These are phyloP conservation scores for Psophia crepitans DNA, from an alignment of 2,113 vertebrate species.

Conservation along the genomic window DNA sequence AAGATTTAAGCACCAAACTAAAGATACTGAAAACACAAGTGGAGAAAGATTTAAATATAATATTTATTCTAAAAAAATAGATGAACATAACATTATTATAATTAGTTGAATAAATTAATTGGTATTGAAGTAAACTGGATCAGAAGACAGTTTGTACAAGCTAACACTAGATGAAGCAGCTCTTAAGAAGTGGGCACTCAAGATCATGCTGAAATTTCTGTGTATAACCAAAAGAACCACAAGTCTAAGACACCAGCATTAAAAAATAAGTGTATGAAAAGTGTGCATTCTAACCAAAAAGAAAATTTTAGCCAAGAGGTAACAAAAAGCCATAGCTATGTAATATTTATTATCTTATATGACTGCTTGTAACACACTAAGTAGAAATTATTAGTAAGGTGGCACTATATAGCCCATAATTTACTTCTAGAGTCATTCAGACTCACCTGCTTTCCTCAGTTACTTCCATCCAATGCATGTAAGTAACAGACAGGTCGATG, in stretches of 20 bases:
- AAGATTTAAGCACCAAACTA: neutral
- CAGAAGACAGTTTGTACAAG: neutral
- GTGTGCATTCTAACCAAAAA: neutral
- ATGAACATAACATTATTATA: neutral
- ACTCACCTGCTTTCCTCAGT: conserved; percentile 88
- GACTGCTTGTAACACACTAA: neutral
- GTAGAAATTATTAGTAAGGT: neutral
- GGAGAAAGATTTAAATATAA: neutral
- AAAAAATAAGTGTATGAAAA: neutral
- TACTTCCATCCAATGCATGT: conserved; percentile 99
- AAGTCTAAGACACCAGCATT: neutral
- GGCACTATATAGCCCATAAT: neutral
- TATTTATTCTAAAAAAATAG: neutral
- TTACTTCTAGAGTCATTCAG: neutral
- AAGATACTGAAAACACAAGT: neutral
- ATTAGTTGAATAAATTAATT: neutral
- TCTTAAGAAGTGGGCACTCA: neutral
- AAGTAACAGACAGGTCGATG: conserved; percentile 83
- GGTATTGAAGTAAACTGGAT: neutral
- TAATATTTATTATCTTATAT: neutral
- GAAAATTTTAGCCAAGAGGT: neutral
- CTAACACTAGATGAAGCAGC: neutral
- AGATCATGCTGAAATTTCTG: neutral
- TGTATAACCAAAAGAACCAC: neutral
- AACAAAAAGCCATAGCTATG: neutral